Conservation (phyloP, 2,888 invertebrate genomes). For the Marasmarcha lunaedactyla region DNA sequence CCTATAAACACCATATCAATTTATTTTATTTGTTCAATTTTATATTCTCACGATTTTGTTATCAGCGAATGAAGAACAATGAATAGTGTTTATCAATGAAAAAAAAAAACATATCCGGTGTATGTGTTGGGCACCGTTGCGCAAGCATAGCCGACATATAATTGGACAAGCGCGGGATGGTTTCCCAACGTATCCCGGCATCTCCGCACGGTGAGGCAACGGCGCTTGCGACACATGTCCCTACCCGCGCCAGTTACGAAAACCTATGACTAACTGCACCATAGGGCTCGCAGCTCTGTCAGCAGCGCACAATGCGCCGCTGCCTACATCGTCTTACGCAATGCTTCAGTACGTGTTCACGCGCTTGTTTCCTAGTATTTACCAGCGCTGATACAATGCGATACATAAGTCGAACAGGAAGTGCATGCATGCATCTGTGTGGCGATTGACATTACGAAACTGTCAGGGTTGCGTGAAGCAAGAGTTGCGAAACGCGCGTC, state of each 20-base stretch:
- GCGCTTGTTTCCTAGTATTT: constrained; percentile 44
- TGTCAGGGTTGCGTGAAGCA: constrained; percentile 68
- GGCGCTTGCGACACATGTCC: constrained; percentile 59
- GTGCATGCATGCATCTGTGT: constrained; percentile 65
- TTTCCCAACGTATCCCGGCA: constrained; percentile 68
- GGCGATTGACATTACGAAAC: constrained; percentile 60
- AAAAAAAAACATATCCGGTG: constrained; percentile 24
- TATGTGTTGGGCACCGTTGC: constrained; percentile 21
- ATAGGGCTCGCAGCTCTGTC: constrained; percentile 31
- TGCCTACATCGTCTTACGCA: constrained; percentile 6
- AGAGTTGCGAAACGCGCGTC: constrained; percentile 58
- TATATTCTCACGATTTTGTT: too few relatives aligned
- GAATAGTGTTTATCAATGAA: constrained; percentile 32
- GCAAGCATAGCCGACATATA: constrained; percentile 40
- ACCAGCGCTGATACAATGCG: constrained; percentile 46
- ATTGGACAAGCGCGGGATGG: constrained; percentile 63
- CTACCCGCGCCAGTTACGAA: constrained; percentile 64
- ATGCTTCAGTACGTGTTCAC: constrained; percentile 17
- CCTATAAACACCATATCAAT: background rate
- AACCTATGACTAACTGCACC: constrained; percentile 51
- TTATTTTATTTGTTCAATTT: too few relatives aligned
- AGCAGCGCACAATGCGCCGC: background rate
- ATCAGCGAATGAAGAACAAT: too few relatives aligned
- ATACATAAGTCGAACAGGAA: constrained; percentile 61
- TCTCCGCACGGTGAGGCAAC: constrained; percentile 49